Evolutionary conservation across 2,888 invertebrate species (phyloP).

Genomic region (Drosophila neoperkinsi): DNA sequence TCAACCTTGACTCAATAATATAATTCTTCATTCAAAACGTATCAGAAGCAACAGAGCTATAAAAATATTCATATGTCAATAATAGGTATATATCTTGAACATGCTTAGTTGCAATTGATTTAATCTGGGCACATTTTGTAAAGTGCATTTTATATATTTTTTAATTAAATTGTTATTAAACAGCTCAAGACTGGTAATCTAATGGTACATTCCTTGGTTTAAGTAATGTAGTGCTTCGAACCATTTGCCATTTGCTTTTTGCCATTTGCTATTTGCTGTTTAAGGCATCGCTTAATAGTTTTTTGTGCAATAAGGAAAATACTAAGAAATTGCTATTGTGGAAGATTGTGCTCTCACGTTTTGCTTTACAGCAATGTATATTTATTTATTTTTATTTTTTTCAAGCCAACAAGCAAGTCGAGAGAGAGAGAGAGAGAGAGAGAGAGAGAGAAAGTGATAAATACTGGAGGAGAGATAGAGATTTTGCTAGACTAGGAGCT

Average conservation of each 20-base stretch:
- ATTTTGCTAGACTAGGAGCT: neutral
- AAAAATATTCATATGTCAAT: neutral
- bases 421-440: neutral
- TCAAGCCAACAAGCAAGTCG: constrained; percentile 6
- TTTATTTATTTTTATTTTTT: constrained; percentile 15
- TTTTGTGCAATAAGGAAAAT: constrained; percentile 9
- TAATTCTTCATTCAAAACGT: neutral
- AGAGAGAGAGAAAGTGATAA: neutral
- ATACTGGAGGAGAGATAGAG: neutral
- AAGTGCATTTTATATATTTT: neutral
- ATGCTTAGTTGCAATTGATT: neutral
- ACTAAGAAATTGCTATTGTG: constrained; percentile 28
- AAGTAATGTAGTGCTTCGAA: neutral
- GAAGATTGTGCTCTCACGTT: constrained; percentile 30
- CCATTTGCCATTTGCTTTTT: neutral
- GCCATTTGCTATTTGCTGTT: neutral
- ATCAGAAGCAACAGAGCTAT: neutral
- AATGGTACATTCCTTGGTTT: neutral
- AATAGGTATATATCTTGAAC: neutral
- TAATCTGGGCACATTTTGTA: neutral
- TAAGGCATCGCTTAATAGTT: constrained; percentile 20
- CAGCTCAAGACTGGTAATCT: neutral
- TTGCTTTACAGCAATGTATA: constrained; percentile 9
- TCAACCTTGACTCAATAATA: neutral
- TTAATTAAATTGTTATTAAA: neutral